Percentiles rank a stretch among this genome's conserved stretches.
Conservation (phyloP, 2,888 invertebrate genomes). For the Amphipoea oculea region DNA sequence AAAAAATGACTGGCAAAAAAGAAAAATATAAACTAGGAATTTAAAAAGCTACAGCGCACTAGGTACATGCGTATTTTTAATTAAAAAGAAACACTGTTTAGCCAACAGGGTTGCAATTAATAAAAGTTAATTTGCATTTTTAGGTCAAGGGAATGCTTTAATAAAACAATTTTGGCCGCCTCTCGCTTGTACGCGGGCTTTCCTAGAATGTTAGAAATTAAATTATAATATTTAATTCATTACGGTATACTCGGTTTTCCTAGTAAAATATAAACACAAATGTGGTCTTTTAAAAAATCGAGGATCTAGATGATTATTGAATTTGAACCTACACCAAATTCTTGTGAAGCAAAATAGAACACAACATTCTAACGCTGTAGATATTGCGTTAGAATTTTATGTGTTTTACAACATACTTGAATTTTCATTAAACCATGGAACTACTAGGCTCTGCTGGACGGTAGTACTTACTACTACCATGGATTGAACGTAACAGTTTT, state of each 20-base stretch:
- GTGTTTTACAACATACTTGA: background rate
- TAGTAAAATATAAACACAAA: background rate
- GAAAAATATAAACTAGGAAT: conserved; percentile 10
- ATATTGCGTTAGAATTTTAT: too few species aligned
- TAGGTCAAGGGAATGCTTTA: conserved; percentile 67
- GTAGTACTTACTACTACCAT: background rate
- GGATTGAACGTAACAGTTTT: background rate
- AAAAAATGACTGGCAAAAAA: conserved; percentile 5
- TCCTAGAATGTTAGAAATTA: conserved; percentile 47
- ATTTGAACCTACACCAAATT: background rate
- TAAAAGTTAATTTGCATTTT: conserved; percentile 70
- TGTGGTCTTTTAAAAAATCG: background rate
- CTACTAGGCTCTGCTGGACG: background rate
- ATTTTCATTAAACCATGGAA: background rate
- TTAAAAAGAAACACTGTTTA: conserved; percentile 67
- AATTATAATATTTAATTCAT: conserved; percentile 29
- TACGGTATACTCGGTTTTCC: background rate
- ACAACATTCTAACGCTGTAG: background rate
- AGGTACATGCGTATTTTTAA: conserved; percentile 60
- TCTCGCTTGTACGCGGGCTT: conserved; percentile 48
- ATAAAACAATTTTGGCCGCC: conserved; percentile 64
- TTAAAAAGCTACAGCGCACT: conserved; percentile 38
- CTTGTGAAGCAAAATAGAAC: background rate
- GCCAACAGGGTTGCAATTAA: conserved; percentile 66
- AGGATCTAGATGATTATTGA: background rate